phyloP scores from a whole-genome alignment of 2,888 invertebrate genomes.

The Leuctra nigra region DNA sequence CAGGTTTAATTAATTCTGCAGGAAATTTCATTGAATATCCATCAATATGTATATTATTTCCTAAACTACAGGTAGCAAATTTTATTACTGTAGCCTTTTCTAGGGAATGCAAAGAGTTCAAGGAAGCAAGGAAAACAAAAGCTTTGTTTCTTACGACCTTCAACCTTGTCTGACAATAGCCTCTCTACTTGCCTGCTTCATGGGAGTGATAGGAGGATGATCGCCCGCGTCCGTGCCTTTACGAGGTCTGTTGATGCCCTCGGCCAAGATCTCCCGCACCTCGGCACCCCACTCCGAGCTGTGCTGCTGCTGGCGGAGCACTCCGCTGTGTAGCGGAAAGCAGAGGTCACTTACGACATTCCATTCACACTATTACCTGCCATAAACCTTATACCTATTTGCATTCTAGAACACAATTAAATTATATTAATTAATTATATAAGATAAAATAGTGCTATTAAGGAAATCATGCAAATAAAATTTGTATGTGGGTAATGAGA shows the following conservation, averaged over 20 bases:
- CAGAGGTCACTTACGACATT: too few relatives aligned
- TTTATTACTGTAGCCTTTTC: too few relatives aligned
- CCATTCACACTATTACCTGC: too few relatives aligned
- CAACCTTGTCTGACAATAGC: conserved; percentile 85
- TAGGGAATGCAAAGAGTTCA: too few relatives aligned
- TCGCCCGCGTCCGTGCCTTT: conserved; percentile 93
- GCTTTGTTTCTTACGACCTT: conserved; percentile 95
- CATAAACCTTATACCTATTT: too few relatives aligned
- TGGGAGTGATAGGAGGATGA: conserved; percentile 99
- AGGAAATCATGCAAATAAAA: background rate
- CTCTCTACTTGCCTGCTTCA: conserved; percentile 70
- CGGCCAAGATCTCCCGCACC: conserved; percentile 60
- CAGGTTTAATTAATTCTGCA: too few relatives aligned
- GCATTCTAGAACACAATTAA: background rate
- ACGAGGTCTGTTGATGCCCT: conserved; percentile 71
- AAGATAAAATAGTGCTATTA: background rate
- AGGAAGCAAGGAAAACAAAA: too few relatives aligned
- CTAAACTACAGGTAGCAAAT: too few relatives aligned
- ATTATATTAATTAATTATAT: background rate
- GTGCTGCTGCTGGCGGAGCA: conserved; percentile 60
- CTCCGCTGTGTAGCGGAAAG: too few relatives aligned
- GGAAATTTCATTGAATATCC: too few relatives aligned
- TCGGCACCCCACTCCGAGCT: conserved; percentile 72
- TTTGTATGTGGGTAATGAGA: too few relatives aligned
- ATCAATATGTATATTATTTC: too few relatives aligned